These are phyloP conservation scores for Meandrusa payeni DNA, from an alignment of 2,888 invertebrate species.

Conservation along the genomic window DNA sequence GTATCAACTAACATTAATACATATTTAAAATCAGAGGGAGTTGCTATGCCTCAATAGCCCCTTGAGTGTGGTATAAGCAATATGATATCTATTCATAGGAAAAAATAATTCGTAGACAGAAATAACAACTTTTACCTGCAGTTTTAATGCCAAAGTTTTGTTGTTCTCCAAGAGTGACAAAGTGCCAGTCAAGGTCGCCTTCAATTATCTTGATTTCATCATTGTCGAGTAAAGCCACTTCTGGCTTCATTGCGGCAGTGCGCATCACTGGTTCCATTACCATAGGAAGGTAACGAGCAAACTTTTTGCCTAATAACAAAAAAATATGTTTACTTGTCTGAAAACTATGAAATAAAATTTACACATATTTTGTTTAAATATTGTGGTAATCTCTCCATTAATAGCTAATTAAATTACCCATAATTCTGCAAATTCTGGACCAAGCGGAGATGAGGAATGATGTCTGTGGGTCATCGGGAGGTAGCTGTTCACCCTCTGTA, in stretches of 20 bases:
- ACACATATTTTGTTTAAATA: too few species aligned
- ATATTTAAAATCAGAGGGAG: too few species aligned
- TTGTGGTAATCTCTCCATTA: too few species aligned
- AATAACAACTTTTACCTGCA: too few species aligned
- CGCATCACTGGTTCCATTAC: slow-evolving; percentile 98
- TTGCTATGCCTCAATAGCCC: too few species aligned
- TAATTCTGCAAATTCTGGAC: slow-evolving; percentile 98
- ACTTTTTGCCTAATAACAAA: slow-evolving; percentile 83
- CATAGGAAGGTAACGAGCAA: slow-evolving; percentile 94
- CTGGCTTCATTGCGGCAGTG: slow-evolving; percentile 95
- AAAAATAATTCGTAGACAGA: too few species aligned
- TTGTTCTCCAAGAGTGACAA: slow-evolving; percentile 95
- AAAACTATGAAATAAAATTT: too few species aligned
- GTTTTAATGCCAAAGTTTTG: slow-evolving; percentile 97
- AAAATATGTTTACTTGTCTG: slow-evolving; percentile 4
- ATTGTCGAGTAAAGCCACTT: slow-evolving; percentile 94
- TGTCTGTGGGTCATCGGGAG: slow-evolving; percentile 98
- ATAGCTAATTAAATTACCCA: too few species aligned
- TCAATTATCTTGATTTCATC: slow-evolving; percentile 91
- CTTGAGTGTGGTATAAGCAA: too few species aligned
- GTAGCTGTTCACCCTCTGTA: slow-evolving; percentile 89
- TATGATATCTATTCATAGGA: too few species aligned
- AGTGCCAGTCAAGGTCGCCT: slow-evolving; percentile 95
- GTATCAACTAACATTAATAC: too few species aligned
- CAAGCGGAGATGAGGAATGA: slow-evolving; percentile 99